Percentiles rank a stretch among this genome's conserved stretches.
Evolutionary conservation across 2,113 vertebrate species (phyloP).

Genomic region (Halichoerus grypus): DNA sequence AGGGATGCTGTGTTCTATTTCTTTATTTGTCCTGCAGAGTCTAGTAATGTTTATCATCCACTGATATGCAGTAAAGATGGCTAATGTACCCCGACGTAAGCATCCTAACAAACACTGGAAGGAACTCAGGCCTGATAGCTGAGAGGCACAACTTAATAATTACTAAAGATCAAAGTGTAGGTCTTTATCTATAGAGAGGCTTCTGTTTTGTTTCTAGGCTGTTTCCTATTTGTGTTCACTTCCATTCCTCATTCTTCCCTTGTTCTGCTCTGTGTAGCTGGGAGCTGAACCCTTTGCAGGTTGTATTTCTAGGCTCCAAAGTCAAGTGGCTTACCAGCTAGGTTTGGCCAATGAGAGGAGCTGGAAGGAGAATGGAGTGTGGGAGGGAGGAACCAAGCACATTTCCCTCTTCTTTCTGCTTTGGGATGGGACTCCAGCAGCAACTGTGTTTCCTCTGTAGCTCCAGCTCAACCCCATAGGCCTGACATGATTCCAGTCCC

Average conservation of each 20-base stretch:
- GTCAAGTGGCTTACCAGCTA: neutral
- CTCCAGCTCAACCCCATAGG: neutral
- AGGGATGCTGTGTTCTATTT: constrained; percentile 5
- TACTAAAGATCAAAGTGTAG: neutral
- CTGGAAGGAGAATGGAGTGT: neutral
- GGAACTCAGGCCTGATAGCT: neutral
- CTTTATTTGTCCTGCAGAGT: constrained; percentile 22
- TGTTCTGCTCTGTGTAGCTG: neutral
- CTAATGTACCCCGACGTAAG: neutral
- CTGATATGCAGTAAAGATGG: neutral
- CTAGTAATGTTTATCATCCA: neutral
- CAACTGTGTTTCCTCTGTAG: neutral
- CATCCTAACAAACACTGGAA: constrained; percentile 5
- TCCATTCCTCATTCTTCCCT: neutral
- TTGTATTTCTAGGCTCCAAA: neutral
- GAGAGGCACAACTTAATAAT: neutral
- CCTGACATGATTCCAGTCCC: neutral
- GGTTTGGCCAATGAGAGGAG: neutral
- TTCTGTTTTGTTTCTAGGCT: neutral
- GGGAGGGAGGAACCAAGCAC: neutral
- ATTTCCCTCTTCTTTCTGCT: neutral
- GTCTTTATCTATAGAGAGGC: neutral
- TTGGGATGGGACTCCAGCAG: neutral
- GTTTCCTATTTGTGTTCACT: neutral
- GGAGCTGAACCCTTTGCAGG: neutral